Base-by-base conservation (phyloP, 2,888 invertebrate genomes). In the Scaptomyza caliginosa region DNA sequence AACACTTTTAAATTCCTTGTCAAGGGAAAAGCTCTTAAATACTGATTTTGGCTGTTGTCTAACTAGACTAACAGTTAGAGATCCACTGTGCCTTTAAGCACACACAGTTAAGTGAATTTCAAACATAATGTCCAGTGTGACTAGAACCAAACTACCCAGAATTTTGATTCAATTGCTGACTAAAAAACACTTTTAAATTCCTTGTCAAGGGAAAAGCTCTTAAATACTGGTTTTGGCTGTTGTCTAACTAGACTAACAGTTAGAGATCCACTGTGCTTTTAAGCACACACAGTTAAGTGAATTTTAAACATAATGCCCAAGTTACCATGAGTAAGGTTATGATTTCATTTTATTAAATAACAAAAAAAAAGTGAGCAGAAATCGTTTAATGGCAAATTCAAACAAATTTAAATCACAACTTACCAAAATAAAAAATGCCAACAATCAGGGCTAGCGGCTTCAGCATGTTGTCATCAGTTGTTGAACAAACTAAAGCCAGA, bases 361-460 rank as follows among this genome's bases (percentile, higher is more conserved):
- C 19, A 43, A 67, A 68, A 64, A 71, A 58, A 59, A 57, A 21
- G 40, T 21, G 51, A 45, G 21, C 52, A 64, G 38, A 57, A 69
- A 70, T 63, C 46, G 65, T 64, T 82, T 57, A 51, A 32, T 43
- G 48, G 23, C 16, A 62, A 85, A 76, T n/a, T n/a, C n/a, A n/a
- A n/a, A n/a, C n/a, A n/a, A n/a, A n/a, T n/a, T n/a, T n/a, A n/a
- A 43, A 43, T 30, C 11, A 48, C 42, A 43, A 88, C 88, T 89
- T 54, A 88, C 88, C 88, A 74, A 88, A 89, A 84, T 88, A 79
- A 76, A 88, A 86, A 84, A 89, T 67, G 48, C 82, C 89, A 67
- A 89, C 79, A 78, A 88, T 88, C 69, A 89, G 67, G 67, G 86
- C 68, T 55, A 89, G 67, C 63, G 74, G 86, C 56, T 77, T 86